Evolutionary conservation across 64 coral and sea anemone genomes (phyloP).

Genomic region (Cladopsammia gracilis): DNA sequence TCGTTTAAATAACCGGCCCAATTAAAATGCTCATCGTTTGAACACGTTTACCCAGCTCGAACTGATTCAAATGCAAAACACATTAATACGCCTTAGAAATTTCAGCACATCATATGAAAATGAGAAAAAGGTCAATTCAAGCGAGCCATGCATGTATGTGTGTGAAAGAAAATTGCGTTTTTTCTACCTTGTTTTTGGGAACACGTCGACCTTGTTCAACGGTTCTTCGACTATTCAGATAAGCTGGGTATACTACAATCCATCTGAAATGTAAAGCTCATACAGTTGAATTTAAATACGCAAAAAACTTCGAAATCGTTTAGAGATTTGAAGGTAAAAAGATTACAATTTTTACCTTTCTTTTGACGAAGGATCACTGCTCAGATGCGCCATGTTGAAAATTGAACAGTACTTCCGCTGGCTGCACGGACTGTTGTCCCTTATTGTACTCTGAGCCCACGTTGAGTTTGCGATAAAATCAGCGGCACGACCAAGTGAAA

Average conservation of each 20-base stretch:
- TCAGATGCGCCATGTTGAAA: constrained; percentile 72
- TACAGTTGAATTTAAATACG: neutral
- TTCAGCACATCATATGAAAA: no score
- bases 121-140: no score
- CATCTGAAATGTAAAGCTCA: constrained; percentile 59
- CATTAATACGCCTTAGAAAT: no score
- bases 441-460: neutral
- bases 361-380: constrained; percentile 78
- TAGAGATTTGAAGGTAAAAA: neutral
- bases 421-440: neutral
- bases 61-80: no score
- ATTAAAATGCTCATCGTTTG: no score
- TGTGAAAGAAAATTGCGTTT: neutral
- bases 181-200: constrained; percentile 83
- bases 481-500: neutral
- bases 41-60: no score
- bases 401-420: constrained; percentile 11
- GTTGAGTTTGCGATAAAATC: neutral
- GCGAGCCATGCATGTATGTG: no score
- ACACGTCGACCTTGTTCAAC: constrained; percentile 91
- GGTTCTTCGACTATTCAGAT: constrained; percentile 92
- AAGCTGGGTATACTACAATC: constrained; percentile 96
- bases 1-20: no score
- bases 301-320: neutral
- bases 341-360: constrained; percentile 66